Evolutionary conservation across 2,113 vertebrate genomes (phyloP), one percentile per base, ranked within the genome.

Genomic region (Leuciscus idus): DNA sequence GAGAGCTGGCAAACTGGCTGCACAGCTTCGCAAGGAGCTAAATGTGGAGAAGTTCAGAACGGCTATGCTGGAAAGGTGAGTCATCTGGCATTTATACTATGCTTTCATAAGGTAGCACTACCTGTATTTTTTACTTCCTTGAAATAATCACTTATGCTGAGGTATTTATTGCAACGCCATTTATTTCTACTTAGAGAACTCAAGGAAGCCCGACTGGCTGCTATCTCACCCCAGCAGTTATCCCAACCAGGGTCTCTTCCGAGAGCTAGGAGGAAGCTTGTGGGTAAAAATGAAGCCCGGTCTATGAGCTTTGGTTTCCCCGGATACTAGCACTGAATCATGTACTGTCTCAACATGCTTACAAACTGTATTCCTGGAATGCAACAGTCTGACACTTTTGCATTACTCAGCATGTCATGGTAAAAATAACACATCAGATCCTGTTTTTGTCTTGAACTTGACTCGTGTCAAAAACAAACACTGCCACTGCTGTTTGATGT

Each of bases 11-110:
- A 97, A 94, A 85, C 88, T 94, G 50, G 95, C 96, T 9, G 92
- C 96, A 87, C 95, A 96, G 90, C 96, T 99, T 39, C 96, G 95
- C 70, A 93, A 92, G 89, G 96, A 97, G 88, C 95, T 99, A 2
- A 95, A 96, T 12, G 93, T 97, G 80, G 98, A 99, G 90, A 98
- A 96, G 89, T 95, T 95, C 91, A 97, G 96, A 93, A 98, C 95
- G 0, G 98, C 98, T 80, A 94, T 96, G 93, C 92, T 99, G 87
- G 96, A 99, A 92, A 98, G 96, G 98, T 97, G 94, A 87, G 91
- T 77, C 6, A 21, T 55, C n/a, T 43, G 11, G 8, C 9, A 5
- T 76, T 2, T 30, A 10, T 30, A 10, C 48, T 52, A 76, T 50
- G 4, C 43, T 48, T 70, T 70, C 13, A 74, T 9, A 50, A 76